Evolutionary conservation across 1,140 invertebrate genomes (phyloP), one percentile per base, ranked within the genome.

Genomic region (Macrobrachium rosenbergii): DNA sequence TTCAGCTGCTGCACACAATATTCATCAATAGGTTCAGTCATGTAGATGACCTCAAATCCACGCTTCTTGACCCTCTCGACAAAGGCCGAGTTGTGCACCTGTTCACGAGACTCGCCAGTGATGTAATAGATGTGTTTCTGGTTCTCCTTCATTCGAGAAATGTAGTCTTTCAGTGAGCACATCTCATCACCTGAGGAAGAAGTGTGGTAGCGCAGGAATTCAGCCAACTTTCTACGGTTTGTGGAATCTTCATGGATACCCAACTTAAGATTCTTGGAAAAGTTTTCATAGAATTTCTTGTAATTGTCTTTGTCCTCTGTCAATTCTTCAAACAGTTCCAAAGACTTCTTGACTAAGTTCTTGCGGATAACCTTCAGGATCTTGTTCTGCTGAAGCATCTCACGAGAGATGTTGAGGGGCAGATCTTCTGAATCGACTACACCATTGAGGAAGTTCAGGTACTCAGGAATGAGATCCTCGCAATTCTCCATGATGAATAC

Each of bases 401-500:
- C 99, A 94, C 99, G 95, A 77, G 98, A 99, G 91, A 99, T 99
- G 93, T 99, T 99, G 3, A 99, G 93, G 2, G 99, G 98, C 80
- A 99, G 93, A 94, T 99, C 98, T 92, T 99, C 98, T 84, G 96
- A 98, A 92, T 99, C 99, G 16, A 99, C 98, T 21, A 99, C 97
- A 92, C 99, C 99, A 92, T 96, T 97, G 90, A 99, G 95, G 93
- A 98, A 99, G 93, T 98, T 99, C 83, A 99, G 93, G 92, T 99
- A 99, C 91, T 99, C 98, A 0, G 99, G 99, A 91, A 99, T 99
- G 16, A 99, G 93, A 90, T 99, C 98, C 92, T 99, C 98, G 91
- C 98, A 99, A 92, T 99, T 99, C 92, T 99, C 99, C 98, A 99
- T 99, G 92, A 99, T 99, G 94, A 99, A 99, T 0, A 94, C 94